Evolutionary conservation across 2,888 invertebrate species (phyloP), one percentile per base, ranked within the genome.

Genomic region (Hirtodrosophila alboralis): DNA sequence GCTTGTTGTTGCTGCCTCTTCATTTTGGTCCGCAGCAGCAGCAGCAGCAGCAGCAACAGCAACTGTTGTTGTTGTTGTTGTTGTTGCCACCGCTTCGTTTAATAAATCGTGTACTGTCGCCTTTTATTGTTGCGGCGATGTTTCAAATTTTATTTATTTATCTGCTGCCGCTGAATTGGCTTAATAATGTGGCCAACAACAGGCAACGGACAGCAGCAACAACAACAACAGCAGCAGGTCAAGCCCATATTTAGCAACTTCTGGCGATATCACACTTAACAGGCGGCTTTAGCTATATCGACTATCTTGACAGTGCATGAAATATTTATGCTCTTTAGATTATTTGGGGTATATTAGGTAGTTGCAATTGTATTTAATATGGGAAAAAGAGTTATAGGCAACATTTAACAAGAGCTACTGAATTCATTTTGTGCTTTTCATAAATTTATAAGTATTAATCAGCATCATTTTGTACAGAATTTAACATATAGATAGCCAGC

Each of bases 41-140:
- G 38, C 74, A 51, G 43, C 60, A 40, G 9, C 23, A 44, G 0
- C 31, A 58, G 4, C 27, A 59, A n/a, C 40, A 63, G 12, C 59
- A 80, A 26, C 75, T 66, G 9, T 33, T 49, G n/a, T n/a, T n/a
- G n/a, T n/a, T n/a, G n/a, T n/a, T n/a, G n/a, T n/a, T n/a, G n/a
- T n/a, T n/a, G n/a, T n/a, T 62, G 62, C 60, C 51, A 60, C 47
- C 58, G 72, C 68, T 52, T 65, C 81, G 86, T 84, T 81, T 81
- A 86, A 81, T 86, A 81, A 86, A 81, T 81, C 81, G 86, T 79
- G 86, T 77, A 75, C 85, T 81, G 81, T 81, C 81, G 87, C 85
- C 86, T 84, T 86, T 81, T 81, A 86, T 81, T 81, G 87, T 81
- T 86, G 81, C 69, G 85, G 85, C 87, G 69, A 86, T 81, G 81